Conservation (phyloP, 2,113 vertebrate genomes). For the Ptilonorhynchus violaceus region DNA sequence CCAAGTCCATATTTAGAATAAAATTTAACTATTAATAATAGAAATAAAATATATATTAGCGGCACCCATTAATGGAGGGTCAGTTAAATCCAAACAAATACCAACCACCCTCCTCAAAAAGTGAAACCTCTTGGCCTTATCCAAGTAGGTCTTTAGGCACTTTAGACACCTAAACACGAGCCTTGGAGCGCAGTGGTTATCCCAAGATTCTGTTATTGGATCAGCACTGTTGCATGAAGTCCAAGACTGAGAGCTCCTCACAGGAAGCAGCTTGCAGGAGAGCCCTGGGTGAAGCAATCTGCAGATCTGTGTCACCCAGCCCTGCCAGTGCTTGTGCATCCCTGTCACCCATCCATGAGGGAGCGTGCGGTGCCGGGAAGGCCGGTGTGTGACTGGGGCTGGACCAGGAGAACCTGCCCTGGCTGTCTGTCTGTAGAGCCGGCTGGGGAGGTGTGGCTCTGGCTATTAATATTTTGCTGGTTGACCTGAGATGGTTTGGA, state of each 20-base stretch:
- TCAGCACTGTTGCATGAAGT: background rate
- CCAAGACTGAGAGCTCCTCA: background rate
- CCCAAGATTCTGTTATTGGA: background rate
- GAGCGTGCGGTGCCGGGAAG: background rate
- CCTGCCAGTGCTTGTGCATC: background rate
- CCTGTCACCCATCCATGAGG: background rate
- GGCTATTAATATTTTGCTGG: background rate
- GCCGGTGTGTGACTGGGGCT: background rate
- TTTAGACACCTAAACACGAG: background rate
- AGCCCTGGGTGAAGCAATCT: background rate
- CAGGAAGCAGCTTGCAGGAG: background rate
- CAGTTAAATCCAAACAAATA: background rate
- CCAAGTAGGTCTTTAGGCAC: background rate
- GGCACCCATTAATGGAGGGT: background rate
- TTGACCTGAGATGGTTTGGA: background rate
- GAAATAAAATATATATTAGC: background rate
- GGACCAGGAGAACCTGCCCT: constrained; percentile 20
- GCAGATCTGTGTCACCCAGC: background rate
- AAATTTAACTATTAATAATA: background rate
- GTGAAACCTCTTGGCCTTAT: background rate
- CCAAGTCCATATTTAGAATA: background rate
- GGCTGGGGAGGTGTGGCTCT: background rate
- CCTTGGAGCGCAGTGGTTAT: background rate
- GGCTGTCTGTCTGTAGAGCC: background rate
- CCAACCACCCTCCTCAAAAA: background rate